Evolutionary conservation across 37 sponge, comb jelly and placozoan species (phyloP).

Genomic region (Aphrocallistes beatrix): DNA sequence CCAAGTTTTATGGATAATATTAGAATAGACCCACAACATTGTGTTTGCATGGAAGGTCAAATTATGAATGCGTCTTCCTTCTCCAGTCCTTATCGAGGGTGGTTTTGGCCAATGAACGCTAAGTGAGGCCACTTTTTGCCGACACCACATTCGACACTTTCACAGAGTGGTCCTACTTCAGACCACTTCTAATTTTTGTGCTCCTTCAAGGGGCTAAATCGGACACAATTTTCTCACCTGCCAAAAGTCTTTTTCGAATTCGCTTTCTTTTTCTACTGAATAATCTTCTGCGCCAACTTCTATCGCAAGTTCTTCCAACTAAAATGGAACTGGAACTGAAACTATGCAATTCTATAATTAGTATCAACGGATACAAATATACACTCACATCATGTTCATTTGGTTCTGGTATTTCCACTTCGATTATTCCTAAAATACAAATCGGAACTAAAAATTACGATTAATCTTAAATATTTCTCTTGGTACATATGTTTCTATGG

Average conservation of each 20-base stretch:
- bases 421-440: constrained; percentile 12
- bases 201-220: background rate
- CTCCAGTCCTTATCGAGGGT: constrained; percentile 13
- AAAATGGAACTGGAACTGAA: constrained; percentile 16
- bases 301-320: background rate
- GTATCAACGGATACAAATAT: background rate
- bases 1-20: too few species aligned
- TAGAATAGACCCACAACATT: background rate
- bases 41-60: background rate
- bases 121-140: constrained; percentile 16
- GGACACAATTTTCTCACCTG: background rate
- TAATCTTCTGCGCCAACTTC: constrained; percentile 10
- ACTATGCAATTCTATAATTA: background rate
- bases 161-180: background rate
- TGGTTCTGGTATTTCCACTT: background rate
- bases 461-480: background rate
- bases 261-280: background rate
- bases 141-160: background rate
- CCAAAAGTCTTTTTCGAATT: background rate
- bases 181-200: background rate
- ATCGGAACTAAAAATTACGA: background rate
- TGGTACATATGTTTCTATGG: constrained; percentile 9
- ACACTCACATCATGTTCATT: background rate
- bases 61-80: background rate
- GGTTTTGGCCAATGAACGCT: background rate